Conservation (phyloP, 2,888 invertebrate species). For the Erebia palarica region DNA sequence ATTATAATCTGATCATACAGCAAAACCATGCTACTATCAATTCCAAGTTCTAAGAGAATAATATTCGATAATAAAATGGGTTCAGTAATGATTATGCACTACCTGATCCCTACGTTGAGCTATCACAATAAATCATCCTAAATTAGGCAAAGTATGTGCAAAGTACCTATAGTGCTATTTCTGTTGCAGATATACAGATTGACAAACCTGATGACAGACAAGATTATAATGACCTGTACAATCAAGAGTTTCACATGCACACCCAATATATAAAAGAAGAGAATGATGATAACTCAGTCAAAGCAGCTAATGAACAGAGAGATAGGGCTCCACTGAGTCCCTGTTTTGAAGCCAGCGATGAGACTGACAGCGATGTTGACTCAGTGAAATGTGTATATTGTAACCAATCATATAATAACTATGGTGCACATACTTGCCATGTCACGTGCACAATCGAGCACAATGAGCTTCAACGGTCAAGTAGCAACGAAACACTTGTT, state of each 20-base stretch:
- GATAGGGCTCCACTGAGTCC: conserved; percentile 39
- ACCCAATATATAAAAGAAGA: conserved; percentile 64
- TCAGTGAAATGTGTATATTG: conserved; percentile 76
- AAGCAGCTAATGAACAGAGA: conserved; percentile 51
- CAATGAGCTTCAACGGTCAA: conserved; percentile 63
- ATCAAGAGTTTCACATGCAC: conserved; percentile 72
- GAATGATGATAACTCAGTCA: conserved; percentile 66
- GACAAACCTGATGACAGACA: conserved; percentile 54
- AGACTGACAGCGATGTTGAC: conserved; percentile 76
- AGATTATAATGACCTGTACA: conserved; percentile 67
- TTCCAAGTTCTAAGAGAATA: too few species aligned
- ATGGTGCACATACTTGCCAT: conserved; percentile 67
- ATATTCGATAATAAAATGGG: too few species aligned
- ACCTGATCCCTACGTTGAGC: too few species aligned
- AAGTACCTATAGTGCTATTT: background rate
- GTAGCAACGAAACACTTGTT: conserved; percentile 74
- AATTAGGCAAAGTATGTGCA: too few species aligned
- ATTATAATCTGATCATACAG: too few species aligned
- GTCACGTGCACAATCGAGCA: conserved; percentile 74
- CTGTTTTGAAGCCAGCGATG: conserved; percentile 67
- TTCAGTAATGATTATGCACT: too few species aligned
- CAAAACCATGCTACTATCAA: too few species aligned
- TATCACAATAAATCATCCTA: too few species aligned
- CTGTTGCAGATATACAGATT: conserved; percentile 56
- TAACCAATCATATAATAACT: conserved; percentile 65